Conservation (phyloP, 1,140 invertebrate species). For the Linepithema humile region DNA sequence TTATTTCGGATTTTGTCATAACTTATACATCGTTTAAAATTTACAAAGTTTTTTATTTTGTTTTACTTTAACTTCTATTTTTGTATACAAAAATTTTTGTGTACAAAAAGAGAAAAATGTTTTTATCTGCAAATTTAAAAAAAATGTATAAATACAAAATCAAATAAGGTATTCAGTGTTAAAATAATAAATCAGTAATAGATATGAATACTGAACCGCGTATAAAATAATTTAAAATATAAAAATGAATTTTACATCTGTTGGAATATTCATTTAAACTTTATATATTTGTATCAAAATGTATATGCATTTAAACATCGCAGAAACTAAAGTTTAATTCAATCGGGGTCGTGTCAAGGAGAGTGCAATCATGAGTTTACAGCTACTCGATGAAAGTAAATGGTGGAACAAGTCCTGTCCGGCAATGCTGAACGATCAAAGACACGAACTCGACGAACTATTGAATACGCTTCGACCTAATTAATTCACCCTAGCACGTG, state of each 20-base stretch:
- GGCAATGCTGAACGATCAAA: slow-evolving; percentile 47
- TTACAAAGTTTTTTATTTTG: not conserved
- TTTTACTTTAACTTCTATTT: not conserved
- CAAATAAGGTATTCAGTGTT: not conserved
- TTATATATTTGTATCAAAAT: not conserved
- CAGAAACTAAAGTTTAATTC: slow-evolving; percentile 42
- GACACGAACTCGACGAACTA: slow-evolving; percentile 41
- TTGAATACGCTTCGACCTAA: slow-evolving; percentile 39
- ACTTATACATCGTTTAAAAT: too few species aligned
- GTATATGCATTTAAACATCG: not conserved
- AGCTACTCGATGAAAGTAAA: slow-evolving; percentile 45
- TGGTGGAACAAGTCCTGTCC: slow-evolving; percentile 40
- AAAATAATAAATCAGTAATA: not conserved
- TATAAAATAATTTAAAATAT: too few species aligned
- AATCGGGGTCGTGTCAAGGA: slow-evolving; percentile 34
- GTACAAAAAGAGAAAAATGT: too few species aligned
- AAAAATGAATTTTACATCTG: not conserved
- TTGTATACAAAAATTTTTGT: not conserved
- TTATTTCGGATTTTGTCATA: too few species aligned
- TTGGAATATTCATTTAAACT: not conserved
- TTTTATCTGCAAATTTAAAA: not conserved
- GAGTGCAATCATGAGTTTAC: slow-evolving; percentile 48
- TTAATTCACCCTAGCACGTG: slow-evolving; percentile 37
- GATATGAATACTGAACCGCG: not conserved
- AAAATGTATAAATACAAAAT: not conserved